A percentile compares a stretch with the other conserved stretches of the same genome.
phyloP scores from a whole-genome alignment of 2,888 invertebrate species.

The Synanthedon andrenaeformis region DNA sequence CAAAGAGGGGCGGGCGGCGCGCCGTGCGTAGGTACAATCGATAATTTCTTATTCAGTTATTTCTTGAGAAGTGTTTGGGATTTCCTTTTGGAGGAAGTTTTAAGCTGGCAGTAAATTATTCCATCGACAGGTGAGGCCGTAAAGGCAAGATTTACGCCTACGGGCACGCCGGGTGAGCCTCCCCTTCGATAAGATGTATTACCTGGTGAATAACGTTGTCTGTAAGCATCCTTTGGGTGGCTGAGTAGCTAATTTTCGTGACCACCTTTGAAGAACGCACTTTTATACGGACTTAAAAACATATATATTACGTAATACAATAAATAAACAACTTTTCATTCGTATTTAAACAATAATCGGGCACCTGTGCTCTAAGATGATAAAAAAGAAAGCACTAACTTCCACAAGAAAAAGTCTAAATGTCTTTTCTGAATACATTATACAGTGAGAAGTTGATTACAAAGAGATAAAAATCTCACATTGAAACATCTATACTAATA shows the following conservation, averaged over 20 bases:
- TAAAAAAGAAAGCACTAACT: too few relatives aligned
- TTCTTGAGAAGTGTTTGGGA: slow-evolving; percentile 66
- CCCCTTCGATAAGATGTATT: slow-evolving; percentile 63
- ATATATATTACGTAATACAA: too few relatives aligned
- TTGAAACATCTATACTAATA: too few relatives aligned
- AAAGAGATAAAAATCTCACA: too few relatives aligned
- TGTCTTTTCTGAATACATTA: too few relatives aligned
- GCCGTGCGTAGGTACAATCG: slow-evolving; percentile 36
- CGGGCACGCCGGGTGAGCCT: slow-evolving; percentile 48
- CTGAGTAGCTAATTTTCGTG: slow-evolving; percentile 9
- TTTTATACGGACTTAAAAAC: too few relatives aligned
- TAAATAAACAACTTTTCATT: too few relatives aligned
- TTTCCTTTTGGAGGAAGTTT: slow-evolving; percentile 61
- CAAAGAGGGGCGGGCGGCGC: slow-evolving; percentile 25
- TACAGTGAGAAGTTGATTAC: too few relatives aligned
- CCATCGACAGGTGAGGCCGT: slow-evolving; percentile 68
- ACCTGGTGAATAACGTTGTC: slow-evolving; percentile 49
- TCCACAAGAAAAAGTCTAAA: too few relatives aligned
- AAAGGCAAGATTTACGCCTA: slow-evolving; percentile 67
- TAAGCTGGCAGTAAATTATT: slow-evolving; percentile 69
- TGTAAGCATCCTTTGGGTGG: slow-evolving; percentile 51
- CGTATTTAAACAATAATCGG: too few relatives aligned
- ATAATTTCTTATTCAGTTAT: slow-evolving; percentile 66
- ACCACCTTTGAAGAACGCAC: not conserved
- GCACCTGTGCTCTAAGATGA: too few relatives aligned